Conservation (phyloP, 2,797 vertebrate genomes). For the Vespertilio murinus region DNA sequence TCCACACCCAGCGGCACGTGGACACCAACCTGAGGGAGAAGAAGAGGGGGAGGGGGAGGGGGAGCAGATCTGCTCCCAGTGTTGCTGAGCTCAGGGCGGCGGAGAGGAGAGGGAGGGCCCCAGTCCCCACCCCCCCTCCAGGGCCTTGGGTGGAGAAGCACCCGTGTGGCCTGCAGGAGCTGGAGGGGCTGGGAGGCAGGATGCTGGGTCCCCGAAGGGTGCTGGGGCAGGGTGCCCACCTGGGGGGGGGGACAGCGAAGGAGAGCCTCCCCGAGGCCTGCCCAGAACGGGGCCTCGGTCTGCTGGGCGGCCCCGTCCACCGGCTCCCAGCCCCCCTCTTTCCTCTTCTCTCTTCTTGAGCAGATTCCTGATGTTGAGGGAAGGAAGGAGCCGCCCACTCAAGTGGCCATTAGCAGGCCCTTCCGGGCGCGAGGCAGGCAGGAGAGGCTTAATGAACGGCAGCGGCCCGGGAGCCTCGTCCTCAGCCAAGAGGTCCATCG, state of each 20-base stretch:
- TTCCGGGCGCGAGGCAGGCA: background rate
- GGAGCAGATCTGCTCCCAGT: too few relatives aligned
- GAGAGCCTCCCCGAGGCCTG: fast-evolving
- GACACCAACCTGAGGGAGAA: too few relatives aligned
- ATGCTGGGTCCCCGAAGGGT: too few relatives aligned
- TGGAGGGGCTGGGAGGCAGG: too few relatives aligned
- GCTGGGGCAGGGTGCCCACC: fast-evolving
- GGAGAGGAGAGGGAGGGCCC: too few relatives aligned
- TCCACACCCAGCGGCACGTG: too few relatives aligned
- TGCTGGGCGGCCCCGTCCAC: background rate
- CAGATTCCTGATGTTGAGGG: background rate
- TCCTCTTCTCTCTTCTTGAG: background rate
- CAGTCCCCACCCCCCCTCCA: too few relatives aligned
- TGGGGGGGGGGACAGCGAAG: background rate
- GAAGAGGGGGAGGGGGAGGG: too few relatives aligned
- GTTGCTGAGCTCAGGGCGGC: too few relatives aligned
- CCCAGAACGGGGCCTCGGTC: fast-evolving
- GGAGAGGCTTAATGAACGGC: background rate
- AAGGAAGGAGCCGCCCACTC: background rate
- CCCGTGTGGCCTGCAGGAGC: too few relatives aligned
- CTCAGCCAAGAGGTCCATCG: background rate
- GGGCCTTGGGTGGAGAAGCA: too few relatives aligned
- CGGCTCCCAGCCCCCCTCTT: too few relatives aligned
- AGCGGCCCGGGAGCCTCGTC: background rate
- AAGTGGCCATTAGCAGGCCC: background rate